Evolutionary conservation across 2,797 vertebrate species (phyloP).

Genomic region (Bradypus variegatus): DNA sequence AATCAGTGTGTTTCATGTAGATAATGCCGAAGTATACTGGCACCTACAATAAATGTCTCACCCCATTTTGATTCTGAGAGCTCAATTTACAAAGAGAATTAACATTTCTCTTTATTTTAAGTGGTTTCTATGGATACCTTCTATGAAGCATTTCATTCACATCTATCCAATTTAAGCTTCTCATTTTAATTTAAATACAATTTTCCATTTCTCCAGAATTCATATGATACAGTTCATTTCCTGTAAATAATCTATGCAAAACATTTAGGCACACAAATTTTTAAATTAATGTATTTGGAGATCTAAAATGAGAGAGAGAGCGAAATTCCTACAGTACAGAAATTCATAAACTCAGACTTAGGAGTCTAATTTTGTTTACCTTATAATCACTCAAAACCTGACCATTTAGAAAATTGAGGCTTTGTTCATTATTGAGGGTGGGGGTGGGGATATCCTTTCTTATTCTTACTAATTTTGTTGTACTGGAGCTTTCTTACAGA

Average conservation of each 20-base stretch:
- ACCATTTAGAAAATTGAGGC: slow-evolving; percentile 12
- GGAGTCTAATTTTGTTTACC: slow-evolving; percentile 39
- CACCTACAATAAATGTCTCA: slow-evolving; percentile 45
- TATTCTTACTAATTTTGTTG: not conserved
- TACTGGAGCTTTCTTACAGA: slow-evolving; percentile 20
- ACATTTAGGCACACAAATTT: slow-evolving; percentile 38
- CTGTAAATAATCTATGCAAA: slow-evolving; percentile 47
- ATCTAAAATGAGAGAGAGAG: slow-evolving; percentile 10
- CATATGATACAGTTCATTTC: slow-evolving; percentile 52
- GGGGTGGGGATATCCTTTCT: too few species aligned
- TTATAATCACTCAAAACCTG: slow-evolving; percentile 13
- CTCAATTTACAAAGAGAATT: slow-evolving; percentile 63
- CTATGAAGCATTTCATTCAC: slow-evolving; percentile 63
- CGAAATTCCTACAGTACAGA: not conserved
- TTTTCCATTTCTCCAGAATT: slow-evolving; percentile 45
- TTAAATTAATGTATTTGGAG: slow-evolving; percentile 46
- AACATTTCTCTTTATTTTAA: slow-evolving; percentile 67
- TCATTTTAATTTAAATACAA: slow-evolving; percentile 64
- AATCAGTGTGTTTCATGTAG: slow-evolving; percentile 54
- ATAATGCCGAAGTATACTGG: slow-evolving; percentile 51
- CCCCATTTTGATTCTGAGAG: slow-evolving; percentile 58
- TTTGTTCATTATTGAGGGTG: not conserved
- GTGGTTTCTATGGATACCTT: slow-evolving; percentile 68
- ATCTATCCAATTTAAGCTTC: slow-evolving; percentile 60
- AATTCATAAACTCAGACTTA: slow-evolving; percentile 23